Percentiles rank a stretch among this genome's conserved stretches.
phyloP scores from a whole-genome alignment of 1,140 invertebrate genomes.

The Neomicropteryx cornuta region DNA sequence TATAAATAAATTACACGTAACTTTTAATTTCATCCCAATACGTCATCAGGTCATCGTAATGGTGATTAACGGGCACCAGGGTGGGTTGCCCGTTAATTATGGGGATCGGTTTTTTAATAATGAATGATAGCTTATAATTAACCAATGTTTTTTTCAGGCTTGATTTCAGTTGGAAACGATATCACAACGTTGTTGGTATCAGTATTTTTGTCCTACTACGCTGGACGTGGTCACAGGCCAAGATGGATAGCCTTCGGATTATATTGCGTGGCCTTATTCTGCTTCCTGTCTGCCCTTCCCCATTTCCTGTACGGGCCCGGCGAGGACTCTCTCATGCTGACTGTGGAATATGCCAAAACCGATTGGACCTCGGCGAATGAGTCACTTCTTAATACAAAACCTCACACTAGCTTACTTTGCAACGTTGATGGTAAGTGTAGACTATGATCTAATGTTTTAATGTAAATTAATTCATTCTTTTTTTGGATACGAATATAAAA shows the following conservation, averaged over 20 bases:
- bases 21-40: too few relatives aligned
- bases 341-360: conserved; percentile 44
- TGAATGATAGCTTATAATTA: too few relatives aligned
- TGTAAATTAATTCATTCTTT: neutral
- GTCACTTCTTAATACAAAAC: neutral
- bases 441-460: neutral
- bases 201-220: conserved; percentile 54
- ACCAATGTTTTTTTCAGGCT: conserved; percentile 37
- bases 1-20: too few relatives aligned
- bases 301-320: conserved; percentile 65
- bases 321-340: conserved; percentile 51
- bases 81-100: too few relatives aligned
- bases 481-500: too few relatives aligned
- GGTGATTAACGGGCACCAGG: too few relatives aligned
- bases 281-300: conserved; percentile 56
- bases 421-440: conserved; percentile 8
- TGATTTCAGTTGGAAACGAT: conserved; percentile 63
- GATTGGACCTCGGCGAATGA: too few relatives aligned
- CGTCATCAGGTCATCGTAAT: too few relatives aligned
- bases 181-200: conserved; percentile 46
- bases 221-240: conserved; percentile 53
- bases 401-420: conserved; percentile 20
- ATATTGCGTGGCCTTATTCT: conserved; percentile 55
- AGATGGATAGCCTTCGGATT: conserved; percentile 62
- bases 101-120: too few relatives aligned